Evolutionary conservation across 2,888 invertebrate species (phyloP), one percentile per base, ranked within the genome.

Genomic region (Tipula unca): DNA sequence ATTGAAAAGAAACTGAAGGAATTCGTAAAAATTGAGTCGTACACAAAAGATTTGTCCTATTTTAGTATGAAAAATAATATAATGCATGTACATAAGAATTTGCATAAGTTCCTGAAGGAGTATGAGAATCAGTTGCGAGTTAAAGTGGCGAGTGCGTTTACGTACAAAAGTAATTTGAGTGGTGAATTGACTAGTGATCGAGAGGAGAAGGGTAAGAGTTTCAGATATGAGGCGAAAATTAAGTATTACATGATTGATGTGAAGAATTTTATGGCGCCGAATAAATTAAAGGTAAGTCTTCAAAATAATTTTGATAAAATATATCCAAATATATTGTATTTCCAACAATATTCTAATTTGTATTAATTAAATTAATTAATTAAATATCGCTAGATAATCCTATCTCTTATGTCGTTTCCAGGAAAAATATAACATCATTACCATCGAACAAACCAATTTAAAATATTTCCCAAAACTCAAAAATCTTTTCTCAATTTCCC

Each of bases 1-100:
- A 96, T 99, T 86, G 98, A 98, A 89, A 97, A 97, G 91, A 96
- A 97, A 89, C 90, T 99, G 13, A 95, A 95, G 87, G 98, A 98
- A 88, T 97, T 97, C 89, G 96, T 99, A 0, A 98, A 98, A 90
- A 98, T 99, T 86, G 96, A 96, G 85, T 93, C 97, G 54, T 99
- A 99, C 96, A 96, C 95, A 88, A 95, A 97, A 88, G 99, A 99
- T 89, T 93, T 97, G 14, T 99, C 96, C 88, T 98, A 98, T 89
- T 98, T 97, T 94, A 95, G 98, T 39, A 95, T 99, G 86, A 97
- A 96, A 88, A 95, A 96, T 87, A 95, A 97, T 0, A 95, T 98
- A 0, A 95, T 96, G 69, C 97, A 96, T 89, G 95, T 97, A 0
- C 98, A 98, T 89, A 94, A 95, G 87, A 96, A 95, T 25, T 91